Base-by-base conservation (phyloP, 2,113 vertebrate genomes). In the Synodontis membranacea region DNA sequence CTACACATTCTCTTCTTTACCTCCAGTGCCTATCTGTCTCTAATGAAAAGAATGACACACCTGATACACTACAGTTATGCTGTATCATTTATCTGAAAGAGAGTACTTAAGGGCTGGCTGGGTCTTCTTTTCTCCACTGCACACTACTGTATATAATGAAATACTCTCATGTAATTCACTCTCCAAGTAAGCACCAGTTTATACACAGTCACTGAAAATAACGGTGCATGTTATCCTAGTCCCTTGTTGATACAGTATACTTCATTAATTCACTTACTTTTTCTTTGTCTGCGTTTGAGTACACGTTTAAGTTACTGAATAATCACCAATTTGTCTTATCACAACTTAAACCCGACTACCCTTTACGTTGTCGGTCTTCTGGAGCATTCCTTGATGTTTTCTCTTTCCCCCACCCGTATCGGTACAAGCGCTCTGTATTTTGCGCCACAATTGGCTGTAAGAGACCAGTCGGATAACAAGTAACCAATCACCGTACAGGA, bases 321-420 rank as follows among this genome's bases (percentile, higher is more conserved):
- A 70, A 28, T 70, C 11, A 50, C 1, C 21, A 10, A 25, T 23
- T 52, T 66, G 14, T 34, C 3, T 68, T 28, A 52, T 50, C 46
- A 80, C 54, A 52, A 6, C n/a, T 68, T 21, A 66, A 66, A 37
- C 44, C 1, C 54, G 34, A 50, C 9, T 50, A n/a, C 14, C 34
- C 39, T 50, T 50, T 42, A 88, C 90, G 44, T 86, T 70, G 50
- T 74, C 86, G 80, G 17, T 85, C 10, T 11, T 68, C 44, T n/a
- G 82, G 50, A 82, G 17, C 28, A 5, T 75, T 46, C 83, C 34
- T 44, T 60, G 12, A 21, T 44, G 50, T 37, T 54, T 54, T 56
- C 3, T 48, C 21, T 37, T 44, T 90, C 93, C 92, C 93, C 92
- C 89, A 84, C 83, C 83, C 52, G 68, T 44, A 74, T 74, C 58